A percentile compares a stretch with the other conserved stretches of the same genome.
These are phyloP conservation scores for Brachypterus glaber DNA, from an alignment of 2,888 invertebrate species.

Conservation along the genomic window DNA sequence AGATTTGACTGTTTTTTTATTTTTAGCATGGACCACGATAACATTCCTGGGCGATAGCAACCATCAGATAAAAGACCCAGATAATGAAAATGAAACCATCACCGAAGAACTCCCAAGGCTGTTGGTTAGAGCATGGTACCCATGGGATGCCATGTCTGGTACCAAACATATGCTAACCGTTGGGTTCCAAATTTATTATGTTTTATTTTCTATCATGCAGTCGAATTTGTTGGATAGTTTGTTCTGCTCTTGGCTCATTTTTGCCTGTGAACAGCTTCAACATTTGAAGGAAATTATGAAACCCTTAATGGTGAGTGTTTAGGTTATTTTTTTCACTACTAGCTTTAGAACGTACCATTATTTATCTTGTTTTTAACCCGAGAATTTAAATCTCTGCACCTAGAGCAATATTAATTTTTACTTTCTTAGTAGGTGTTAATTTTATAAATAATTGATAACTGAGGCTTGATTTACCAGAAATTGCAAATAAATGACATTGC, in stretches of 20 bases:
- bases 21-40: slow-evolving; percentile 62
- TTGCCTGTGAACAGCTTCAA: slow-evolving; percentile 77
- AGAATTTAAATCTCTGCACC: background rate
- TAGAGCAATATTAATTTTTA: no score
- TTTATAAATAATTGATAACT: no score
- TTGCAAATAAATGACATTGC: no score
- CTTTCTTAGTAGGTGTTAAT: no score
- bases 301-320: slow-evolving; percentile 63
- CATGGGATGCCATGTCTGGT: slow-evolving; percentile 64
- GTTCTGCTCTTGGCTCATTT: slow-evolving; percentile 78
- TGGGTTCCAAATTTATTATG: slow-evolving; percentile 38
- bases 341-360: no score
- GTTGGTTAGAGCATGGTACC: slow-evolving; percentile 69
- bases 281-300: slow-evolving; percentile 81
- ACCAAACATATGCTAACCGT: slow-evolving; percentile 58
- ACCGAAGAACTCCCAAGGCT: slow-evolving; percentile 61
- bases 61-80: slow-evolving; percentile 55
- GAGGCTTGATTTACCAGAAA: no score
- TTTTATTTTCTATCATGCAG: slow-evolving; percentile 37
- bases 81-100: slow-evolving; percentile 59
- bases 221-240: slow-evolving; percentile 59
- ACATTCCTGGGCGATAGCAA: slow-evolving; percentile 75
- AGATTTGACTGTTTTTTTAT: slow-evolving; percentile 3
- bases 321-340: no score
- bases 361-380: no score